phyloP scores from a whole-genome alignment of 2,888 invertebrate species.

The Orthosia cruda region DNA sequence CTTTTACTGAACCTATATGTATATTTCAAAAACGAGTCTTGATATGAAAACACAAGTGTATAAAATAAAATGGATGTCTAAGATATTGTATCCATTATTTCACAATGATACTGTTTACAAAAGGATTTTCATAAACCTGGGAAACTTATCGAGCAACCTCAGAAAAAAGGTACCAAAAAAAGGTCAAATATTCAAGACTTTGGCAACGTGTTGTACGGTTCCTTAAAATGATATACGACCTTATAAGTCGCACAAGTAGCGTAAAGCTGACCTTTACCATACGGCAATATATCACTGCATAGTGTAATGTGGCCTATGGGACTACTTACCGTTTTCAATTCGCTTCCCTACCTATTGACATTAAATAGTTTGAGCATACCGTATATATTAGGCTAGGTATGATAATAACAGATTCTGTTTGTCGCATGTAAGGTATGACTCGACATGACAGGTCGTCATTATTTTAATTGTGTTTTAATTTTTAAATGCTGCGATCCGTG shows the following conservation, averaged over 20 bases:
- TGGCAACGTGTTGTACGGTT: slow-evolving; percentile 12
- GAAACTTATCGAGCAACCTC: not conserved
- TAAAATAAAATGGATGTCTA: not conserved
- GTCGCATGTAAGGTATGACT: not conserved
- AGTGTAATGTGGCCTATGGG: slow-evolving; percentile 65
- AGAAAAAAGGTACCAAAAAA: slow-evolving; percentile 22
- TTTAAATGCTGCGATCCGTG: not conserved
- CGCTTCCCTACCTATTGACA: slow-evolving; percentile 58
- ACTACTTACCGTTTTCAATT: slow-evolving; percentile 65
- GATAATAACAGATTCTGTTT: not conserved
- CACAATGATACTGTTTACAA: not conserved
- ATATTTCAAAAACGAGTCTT: too few species aligned
- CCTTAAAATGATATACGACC: slow-evolving; percentile 58
- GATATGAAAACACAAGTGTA: not conserved
- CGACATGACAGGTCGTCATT: not conserved
- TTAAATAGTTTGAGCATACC: slow-evolving; percentile 37
- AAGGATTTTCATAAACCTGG: not conserved
- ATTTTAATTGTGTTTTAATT: slow-evolving; percentile 11
- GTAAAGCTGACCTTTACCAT: slow-evolving; percentile 63
- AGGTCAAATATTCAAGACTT: slow-evolving; percentile 33
- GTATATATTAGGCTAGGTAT: not conserved
- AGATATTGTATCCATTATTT: not conserved
- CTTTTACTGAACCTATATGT: too few species aligned
- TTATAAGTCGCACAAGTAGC: slow-evolving; percentile 50
- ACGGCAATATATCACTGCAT: slow-evolving; percentile 59